A percentile compares a stretch with the other conserved stretches of the same genome.
Evolutionary conservation across 1,140 invertebrate species (phyloP).

Genomic region (Tetraneura akinire): DNA sequence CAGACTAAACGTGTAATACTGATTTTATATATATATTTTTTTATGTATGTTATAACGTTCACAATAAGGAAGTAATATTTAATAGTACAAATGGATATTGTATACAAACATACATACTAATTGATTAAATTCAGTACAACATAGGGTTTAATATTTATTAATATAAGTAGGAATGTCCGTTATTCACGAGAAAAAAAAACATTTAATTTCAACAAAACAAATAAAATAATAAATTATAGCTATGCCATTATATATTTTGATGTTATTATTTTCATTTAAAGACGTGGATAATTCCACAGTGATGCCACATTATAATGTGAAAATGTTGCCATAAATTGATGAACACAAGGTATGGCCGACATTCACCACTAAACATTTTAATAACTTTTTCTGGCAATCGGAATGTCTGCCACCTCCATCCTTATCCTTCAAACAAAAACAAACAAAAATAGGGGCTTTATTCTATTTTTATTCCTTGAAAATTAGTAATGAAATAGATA

Average conservation of each 20-base stretch:
- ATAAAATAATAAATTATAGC: slow-evolving; percentile 42
- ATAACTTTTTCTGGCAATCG: slow-evolving; percentile 35
- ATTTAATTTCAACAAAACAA: slow-evolving; percentile 44
- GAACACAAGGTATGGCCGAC: slow-evolving; percentile 39
- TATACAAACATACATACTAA: slow-evolving; percentile 33
- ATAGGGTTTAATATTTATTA: slow-evolving; percentile 28
- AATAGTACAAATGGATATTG: slow-evolving; percentile 29
- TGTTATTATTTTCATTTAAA: slow-evolving; percentile 38
- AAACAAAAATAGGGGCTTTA: slow-evolving; percentile 51
- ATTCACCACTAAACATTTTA: slow-evolving; percentile 38
- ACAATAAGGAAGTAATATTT: slow-evolving; percentile 18
- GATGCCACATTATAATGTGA: slow-evolving; percentile 39
- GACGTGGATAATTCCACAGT: slow-evolving; percentile 31
- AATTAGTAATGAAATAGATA: slow-evolving; percentile 41
- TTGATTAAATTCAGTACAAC: slow-evolving; percentile 31
- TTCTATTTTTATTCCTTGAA: slow-evolving; percentile 44
- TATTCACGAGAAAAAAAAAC: slow-evolving; percentile 6
- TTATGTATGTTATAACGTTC: background rate
- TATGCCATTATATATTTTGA: slow-evolving; percentile 18
- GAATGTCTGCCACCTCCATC: slow-evolving; percentile 47
- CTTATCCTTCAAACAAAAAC: slow-evolving; percentile 50
- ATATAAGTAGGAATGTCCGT: slow-evolving; percentile 48
- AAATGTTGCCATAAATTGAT: slow-evolving; percentile 36
- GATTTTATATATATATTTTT: slow-evolving; percentile 4
- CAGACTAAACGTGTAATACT: slow-evolving; percentile 29